A percentile compares a stretch with the other conserved stretches of the same genome.
phyloP scores from a whole-genome alignment of 2,797 vertebrate species.

The Gorsachius magnificus region DNA sequence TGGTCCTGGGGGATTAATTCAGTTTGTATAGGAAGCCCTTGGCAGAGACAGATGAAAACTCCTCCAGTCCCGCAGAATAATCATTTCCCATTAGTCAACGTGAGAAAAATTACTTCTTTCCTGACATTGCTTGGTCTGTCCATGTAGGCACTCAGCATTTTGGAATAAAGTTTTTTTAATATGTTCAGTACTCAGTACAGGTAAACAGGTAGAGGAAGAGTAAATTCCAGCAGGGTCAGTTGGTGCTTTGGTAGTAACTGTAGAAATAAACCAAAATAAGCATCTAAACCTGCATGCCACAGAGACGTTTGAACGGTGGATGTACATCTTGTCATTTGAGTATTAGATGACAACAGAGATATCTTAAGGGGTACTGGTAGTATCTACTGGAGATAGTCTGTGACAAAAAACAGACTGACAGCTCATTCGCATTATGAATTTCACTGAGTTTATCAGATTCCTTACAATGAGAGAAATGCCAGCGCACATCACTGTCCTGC shows the following conservation, averaged over 20 bases:
- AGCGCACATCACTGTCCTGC: constrained; percentile 21
- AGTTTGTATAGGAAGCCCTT: neutral
- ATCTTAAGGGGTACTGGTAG: neutral
- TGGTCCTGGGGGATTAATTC: neutral
- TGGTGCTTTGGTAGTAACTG: neutral
- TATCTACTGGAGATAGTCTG: neutral
- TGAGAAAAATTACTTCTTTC: neutral
- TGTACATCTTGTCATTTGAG: neutral
- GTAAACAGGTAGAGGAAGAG: neutral
- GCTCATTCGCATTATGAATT: neutral
- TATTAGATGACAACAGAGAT: fast-evolving
- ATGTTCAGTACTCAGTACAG: neutral
- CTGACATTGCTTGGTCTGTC: neutral
- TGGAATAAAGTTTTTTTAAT: neutral
- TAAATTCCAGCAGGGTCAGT: neutral
- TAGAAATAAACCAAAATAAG: neutral
- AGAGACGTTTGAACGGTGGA: neutral
- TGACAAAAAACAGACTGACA: neutral
- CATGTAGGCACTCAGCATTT: neutral
- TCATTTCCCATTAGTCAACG: neutral
- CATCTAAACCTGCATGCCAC: neutral
- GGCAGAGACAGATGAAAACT: neutral
- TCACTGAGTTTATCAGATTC: constrained; percentile 12
- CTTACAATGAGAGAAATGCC: neutral
- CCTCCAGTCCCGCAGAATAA: neutral